Conservation (phyloP, 2,113 vertebrate genomes). For the Sebastes schlegelii region DNA sequence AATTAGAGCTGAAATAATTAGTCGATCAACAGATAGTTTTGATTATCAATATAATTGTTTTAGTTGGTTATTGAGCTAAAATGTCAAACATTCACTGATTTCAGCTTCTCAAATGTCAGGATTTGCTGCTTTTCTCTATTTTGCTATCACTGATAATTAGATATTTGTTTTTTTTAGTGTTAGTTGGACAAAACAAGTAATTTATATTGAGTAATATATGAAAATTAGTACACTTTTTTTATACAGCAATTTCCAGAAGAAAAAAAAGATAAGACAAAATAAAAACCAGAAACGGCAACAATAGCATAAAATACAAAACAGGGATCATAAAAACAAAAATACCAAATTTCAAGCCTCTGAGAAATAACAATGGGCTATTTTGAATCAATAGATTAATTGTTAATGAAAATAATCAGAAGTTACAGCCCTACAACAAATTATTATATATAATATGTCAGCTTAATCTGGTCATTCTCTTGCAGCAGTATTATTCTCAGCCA, state of each 20-base stretch:
- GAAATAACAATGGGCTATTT: neutral
- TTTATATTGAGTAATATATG: no score
- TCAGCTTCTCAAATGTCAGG: neutral
- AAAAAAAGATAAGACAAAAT: no score
- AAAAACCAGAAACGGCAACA: no score
- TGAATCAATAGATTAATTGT: neutral
- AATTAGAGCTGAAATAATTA: neutral
- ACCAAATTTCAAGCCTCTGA: neutral
- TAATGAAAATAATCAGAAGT: neutral
- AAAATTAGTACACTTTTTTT: no score
- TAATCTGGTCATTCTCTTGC: neutral
- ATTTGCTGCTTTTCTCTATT: neutral
- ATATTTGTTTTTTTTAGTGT: no score
- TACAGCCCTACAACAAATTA: no score
- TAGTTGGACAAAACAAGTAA: no score
- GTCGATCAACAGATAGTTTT: neutral
- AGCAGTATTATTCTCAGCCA: slow-evolving; percentile 22
- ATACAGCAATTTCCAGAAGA: no score
- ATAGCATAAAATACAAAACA: no score
- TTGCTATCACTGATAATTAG: no score
- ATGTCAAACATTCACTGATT: neutral
- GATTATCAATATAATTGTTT: neutral
- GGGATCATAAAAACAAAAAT: no score
- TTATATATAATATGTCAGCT: neutral
- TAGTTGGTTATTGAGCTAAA: neutral